These are phyloP conservation scores for Narcine bancroftii DNA, from an alignment of 2,113 vertebrate species.

Conservation along the genomic window DNA sequence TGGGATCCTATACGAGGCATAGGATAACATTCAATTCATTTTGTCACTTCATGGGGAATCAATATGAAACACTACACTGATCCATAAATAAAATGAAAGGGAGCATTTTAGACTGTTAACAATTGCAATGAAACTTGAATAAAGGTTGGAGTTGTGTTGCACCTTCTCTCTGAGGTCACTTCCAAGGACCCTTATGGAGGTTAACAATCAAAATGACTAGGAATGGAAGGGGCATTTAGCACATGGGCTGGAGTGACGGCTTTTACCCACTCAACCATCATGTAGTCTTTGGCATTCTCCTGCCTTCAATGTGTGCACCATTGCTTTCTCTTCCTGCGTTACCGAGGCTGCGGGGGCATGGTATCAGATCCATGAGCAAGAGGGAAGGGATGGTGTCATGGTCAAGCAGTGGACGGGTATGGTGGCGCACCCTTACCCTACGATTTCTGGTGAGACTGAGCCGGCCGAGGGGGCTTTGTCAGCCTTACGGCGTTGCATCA, in stretches of 20 bases:
- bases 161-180: background rate
- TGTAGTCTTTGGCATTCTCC: background rate
- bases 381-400: background rate
- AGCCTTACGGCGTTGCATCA: background rate
- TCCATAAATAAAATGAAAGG: background rate
- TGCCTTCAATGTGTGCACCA: background rate
- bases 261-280: background rate
- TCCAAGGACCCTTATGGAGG: background rate
- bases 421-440: background rate
- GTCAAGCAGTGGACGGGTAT: background rate
- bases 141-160: background rate
- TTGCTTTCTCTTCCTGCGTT: background rate
- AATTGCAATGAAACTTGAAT: background rate
- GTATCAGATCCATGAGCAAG: background rate
- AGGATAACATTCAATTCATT: background rate
- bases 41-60: background rate
- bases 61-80: background rate
- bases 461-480: background rate
- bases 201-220: background rate
- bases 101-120: background rate
- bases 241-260: slow-evolving; percentile 7
- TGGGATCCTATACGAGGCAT: background rate
- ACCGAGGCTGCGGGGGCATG: background rate
- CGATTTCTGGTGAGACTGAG: background rate
- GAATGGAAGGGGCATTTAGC: background rate